Conservation (phyloP, 2,797 vertebrate species). For the Dicrostonyx torquatus region DNA sequence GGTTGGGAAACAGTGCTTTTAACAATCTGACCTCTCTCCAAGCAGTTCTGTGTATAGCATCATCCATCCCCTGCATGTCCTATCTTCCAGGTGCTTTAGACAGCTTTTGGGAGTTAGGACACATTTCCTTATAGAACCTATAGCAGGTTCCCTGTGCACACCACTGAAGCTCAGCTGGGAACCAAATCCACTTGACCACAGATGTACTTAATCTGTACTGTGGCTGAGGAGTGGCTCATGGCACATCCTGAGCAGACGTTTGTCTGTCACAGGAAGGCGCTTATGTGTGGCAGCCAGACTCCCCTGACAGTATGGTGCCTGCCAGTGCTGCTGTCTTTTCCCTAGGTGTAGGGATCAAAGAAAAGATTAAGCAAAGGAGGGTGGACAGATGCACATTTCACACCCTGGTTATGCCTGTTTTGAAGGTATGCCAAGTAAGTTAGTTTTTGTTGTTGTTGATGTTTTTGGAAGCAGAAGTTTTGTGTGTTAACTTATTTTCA, state of each 20-base stretch:
- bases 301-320: not conserved
- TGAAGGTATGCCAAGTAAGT: conserved; percentile 55
- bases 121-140: conserved; percentile 53
- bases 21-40: conserved; percentile 48
- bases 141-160: conserved; percentile 33
- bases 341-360: not conserved
- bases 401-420: conserved; percentile 50
- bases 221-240: conserved; percentile 25
- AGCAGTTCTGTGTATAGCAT: conserved; percentile 29
- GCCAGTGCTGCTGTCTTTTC: conserved; percentile 32
- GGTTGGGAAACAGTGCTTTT: conserved; percentile 59
- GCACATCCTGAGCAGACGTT: conserved; percentile 28
- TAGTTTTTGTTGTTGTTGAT: conserved; percentile 60
- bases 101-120: conserved; percentile 37
- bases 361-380: conserved; percentile 17
- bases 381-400: conserved; percentile 36
- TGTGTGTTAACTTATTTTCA: conserved; percentile 75
- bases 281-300: not conserved
- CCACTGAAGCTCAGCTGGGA: conserved; percentile 16
- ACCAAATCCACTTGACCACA: conserved; percentile 31
- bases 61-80: not conserved
- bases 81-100: conserved; percentile 45
- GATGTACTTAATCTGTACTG: conserved; percentile 18
- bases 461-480: conserved; percentile 58
- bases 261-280: conserved; percentile 18